These are phyloP conservation scores for Pantherophis vulpinus DNA, from an alignment of 2,797 vertebrate species.

Conservation along the genomic window DNA sequence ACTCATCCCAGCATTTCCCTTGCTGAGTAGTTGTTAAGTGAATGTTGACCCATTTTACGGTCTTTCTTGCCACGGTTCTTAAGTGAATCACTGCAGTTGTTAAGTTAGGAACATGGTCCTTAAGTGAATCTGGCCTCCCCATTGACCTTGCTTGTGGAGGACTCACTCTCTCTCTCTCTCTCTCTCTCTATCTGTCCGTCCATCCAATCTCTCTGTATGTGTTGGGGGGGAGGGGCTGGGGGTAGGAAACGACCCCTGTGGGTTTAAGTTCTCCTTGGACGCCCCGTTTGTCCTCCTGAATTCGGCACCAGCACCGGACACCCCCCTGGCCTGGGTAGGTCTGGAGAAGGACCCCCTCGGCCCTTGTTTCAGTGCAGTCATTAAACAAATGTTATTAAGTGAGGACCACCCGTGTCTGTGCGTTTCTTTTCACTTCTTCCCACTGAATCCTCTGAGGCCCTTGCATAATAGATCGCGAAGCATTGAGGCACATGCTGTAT, in stretches of 20 bases:
- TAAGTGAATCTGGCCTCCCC: background rate
- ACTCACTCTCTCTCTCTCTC: too few relatives aligned
- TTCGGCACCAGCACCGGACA: too few relatives aligned
- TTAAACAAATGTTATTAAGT: background rate
- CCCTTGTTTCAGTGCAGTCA: background rate
- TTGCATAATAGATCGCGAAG: background rate
- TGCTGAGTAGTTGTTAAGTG: too few relatives aligned
- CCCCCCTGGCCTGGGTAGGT: too few relatives aligned
- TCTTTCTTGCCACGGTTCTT: background rate
- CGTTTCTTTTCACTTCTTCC: background rate
- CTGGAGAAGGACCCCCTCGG: too few relatives aligned
- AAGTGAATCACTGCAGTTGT: background rate
- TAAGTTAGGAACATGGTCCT: background rate
- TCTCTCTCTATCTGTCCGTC: accelerated
- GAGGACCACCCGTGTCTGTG: background rate
- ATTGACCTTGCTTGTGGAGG: background rate
- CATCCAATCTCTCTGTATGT: too few relatives aligned
- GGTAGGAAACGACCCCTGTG: background rate
- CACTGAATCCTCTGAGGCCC: background rate
- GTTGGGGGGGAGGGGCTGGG: background rate
- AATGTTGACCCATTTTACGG: background rate
- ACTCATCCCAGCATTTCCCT: too few relatives aligned
- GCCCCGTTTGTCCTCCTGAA: background rate
- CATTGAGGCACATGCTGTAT: background rate
- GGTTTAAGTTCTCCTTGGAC: background rate